Conservation (phyloP, 1,140 invertebrate genomes). For the Nephila pilipes region DNA sequence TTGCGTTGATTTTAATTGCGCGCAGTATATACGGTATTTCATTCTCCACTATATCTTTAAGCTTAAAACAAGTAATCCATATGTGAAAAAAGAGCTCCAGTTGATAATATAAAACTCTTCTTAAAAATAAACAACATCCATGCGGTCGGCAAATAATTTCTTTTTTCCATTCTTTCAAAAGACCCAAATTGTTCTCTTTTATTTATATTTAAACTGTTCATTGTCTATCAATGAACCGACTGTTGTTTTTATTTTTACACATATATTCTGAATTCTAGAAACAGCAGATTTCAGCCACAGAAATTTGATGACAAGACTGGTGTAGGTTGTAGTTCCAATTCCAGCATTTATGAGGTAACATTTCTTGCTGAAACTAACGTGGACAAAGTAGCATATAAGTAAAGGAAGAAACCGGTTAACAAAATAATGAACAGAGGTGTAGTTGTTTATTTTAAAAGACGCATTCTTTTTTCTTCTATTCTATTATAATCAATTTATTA, state of each 20-base stretch:
- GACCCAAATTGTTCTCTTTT: not conserved
- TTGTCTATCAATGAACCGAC: not conserved
- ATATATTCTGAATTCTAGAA: not conserved
- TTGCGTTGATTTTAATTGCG: too few species aligned
- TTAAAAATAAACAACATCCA: not conserved
- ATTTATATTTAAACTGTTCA: not conserved
- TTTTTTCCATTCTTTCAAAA: not conserved
- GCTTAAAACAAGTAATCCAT: not conserved
- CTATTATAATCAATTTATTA: not conserved
- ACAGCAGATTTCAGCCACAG: not conserved
- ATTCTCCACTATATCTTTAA: too few species aligned
- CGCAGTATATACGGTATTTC: too few species aligned
- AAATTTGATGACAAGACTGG: not conserved
- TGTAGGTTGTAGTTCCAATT: not conserved
- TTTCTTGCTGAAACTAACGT: not conserved
- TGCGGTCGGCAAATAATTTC: not conserved
- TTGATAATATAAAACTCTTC: not conserved
- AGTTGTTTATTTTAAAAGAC: not conserved
- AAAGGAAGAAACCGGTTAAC: not conserved
- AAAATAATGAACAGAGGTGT: not conserved
- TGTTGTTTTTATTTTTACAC: not conserved
- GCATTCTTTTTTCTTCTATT: not conserved
- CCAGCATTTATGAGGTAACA: not conserved
- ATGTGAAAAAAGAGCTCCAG: not conserved
- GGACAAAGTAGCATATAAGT: not conserved